Conservation (phyloP, 2,888 invertebrate genomes). For the Pilophorus perplexus region DNA sequence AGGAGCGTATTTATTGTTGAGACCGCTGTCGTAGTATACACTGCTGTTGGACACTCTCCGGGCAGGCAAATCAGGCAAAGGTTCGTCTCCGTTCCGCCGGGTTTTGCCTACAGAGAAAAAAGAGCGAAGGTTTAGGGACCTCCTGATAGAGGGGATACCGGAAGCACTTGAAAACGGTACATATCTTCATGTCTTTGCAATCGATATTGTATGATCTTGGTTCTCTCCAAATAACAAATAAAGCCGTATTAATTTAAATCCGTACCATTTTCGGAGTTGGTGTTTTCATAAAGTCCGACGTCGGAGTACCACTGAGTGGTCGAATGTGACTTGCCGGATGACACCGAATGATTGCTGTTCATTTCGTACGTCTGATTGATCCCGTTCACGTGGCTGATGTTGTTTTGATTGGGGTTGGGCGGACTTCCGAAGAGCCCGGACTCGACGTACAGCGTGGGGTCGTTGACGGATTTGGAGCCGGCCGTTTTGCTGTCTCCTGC, state of each 20-base stretch:
- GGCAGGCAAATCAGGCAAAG: conserved; percentile 9
- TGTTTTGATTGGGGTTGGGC: neutral
- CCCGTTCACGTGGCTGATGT: conserved; percentile 1
- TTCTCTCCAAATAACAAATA: too few relatives aligned
- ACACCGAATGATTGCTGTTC: conserved; percentile 18
- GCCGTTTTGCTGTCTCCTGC: conserved; percentile 27
- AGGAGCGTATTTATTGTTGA: conserved; percentile 21
- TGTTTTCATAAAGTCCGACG: conserved; percentile 43
- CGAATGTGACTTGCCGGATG: conserved; percentile 10
- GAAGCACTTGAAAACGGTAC: too few relatives aligned
- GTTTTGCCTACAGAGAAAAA: conserved; percentile 11
- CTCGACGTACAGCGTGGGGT: conserved; percentile 41
- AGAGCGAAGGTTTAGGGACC: neutral
- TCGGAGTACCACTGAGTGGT: conserved; percentile 44
- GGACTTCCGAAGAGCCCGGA: conserved; percentile 42
- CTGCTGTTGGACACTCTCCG: conserved; percentile 27
- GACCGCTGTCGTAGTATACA: conserved; percentile 4
- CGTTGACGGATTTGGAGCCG: conserved; percentile 36
- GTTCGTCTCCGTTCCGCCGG: conserved; percentile 1
- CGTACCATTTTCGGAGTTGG: conserved; percentile 45
- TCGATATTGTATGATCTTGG: too few relatives aligned
- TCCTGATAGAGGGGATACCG: too few relatives aligned
- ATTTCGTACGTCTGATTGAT: conserved; percentile 17
- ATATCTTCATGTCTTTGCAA: too few relatives aligned
- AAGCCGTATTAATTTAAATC: neutral